Evolutionary conservation across 2,888 invertebrate genomes (phyloP).

Genomic region (Dione juno): DNA sequence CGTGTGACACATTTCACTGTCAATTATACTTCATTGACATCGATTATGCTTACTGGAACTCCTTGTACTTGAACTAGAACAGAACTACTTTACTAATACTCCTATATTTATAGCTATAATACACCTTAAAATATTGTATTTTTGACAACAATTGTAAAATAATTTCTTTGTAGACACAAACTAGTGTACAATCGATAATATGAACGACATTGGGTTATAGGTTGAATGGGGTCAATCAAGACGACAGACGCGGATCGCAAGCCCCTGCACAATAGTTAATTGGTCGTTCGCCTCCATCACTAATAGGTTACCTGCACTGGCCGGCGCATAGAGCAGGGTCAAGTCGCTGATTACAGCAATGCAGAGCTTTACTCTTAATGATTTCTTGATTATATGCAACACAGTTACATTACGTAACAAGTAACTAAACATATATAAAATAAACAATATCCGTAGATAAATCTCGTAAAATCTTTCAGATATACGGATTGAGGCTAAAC

Average conservation of each 20-base stretch:
- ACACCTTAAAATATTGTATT: neutral
- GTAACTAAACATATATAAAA: constrained; percentile 3
- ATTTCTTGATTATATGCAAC: neutral
- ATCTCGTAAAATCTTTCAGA: constrained; percentile 27
- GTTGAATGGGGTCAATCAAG: constrained; percentile 62
- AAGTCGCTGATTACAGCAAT: constrained; percentile 3
- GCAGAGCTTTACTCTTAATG: neutral
- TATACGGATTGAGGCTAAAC: constrained; percentile 34
- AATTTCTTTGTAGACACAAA: neutral
- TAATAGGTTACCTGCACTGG: constrained; percentile 34
- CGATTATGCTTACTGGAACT: constrained; percentile 42
- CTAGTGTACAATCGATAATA: constrained; percentile 44
- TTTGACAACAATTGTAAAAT: neutral
- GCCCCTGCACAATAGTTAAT: constrained; percentile 61
- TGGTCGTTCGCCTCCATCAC: constrained; percentile 49
- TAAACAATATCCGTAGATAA: neutral
- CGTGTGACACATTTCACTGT: constrained; percentile 44
- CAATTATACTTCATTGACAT: constrained; percentile 44
- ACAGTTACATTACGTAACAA: neutral
- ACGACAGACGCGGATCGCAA: constrained; percentile 53
- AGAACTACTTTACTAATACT: constrained; percentile 7
- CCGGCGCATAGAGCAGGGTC: constrained; percentile 1
- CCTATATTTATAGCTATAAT: neutral
- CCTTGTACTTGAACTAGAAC: constrained; percentile 34
- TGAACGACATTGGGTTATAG: constrained; percentile 46